phyloP scores from a whole-genome alignment of 2,797 vertebrate genomes.

The Lophius americanus region DNA sequence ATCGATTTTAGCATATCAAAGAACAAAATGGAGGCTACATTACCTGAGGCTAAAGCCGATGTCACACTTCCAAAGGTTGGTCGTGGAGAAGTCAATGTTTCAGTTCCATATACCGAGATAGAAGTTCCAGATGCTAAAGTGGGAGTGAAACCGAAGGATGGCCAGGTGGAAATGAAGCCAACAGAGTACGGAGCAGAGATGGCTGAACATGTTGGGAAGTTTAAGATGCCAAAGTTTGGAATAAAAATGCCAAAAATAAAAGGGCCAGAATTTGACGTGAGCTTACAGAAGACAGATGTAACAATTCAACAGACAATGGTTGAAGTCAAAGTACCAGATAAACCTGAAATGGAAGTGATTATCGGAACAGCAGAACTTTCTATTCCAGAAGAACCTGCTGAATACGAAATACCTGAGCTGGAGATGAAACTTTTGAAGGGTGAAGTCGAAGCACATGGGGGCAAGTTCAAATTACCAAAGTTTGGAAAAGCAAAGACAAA shows the following conservation, averaged over 20 bases:
- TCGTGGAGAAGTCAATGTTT: constrained; percentile 1
- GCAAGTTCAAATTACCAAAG: constrained; percentile 6
- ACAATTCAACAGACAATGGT: constrained; percentile 22
- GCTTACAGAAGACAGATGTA: constrained; percentile 53
- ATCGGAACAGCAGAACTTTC: constrained; percentile 9
- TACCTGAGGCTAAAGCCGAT: constrained; percentile 20
- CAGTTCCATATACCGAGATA: background rate
- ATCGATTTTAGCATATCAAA: constrained; percentile 38
- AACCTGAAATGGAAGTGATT: constrained; percentile 13
- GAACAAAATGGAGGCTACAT: constrained; percentile 49
- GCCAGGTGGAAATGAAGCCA: background rate
- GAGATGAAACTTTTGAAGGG: too few relatives aligned
- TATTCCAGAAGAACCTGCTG: constrained; percentile 22
- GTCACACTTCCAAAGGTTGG: background rate
- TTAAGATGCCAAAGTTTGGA: constrained; percentile 57
- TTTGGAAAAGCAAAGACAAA: constrained; percentile 51
- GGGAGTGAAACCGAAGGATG: background rate
- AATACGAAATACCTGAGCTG: constrained; percentile 28
- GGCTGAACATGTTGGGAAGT: constrained; percentile 13
- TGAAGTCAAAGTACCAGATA: background rate
- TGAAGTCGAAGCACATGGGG: too few relatives aligned
- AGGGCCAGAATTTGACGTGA: constrained; percentile 34
- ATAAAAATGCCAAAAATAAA: constrained; percentile 36
- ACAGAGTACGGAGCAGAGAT: background rate
- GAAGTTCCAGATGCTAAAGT: background rate